phyloP scores from a whole-genome alignment of 2,113 vertebrate genomes.

The Acrocephalus arundinaceus region DNA sequence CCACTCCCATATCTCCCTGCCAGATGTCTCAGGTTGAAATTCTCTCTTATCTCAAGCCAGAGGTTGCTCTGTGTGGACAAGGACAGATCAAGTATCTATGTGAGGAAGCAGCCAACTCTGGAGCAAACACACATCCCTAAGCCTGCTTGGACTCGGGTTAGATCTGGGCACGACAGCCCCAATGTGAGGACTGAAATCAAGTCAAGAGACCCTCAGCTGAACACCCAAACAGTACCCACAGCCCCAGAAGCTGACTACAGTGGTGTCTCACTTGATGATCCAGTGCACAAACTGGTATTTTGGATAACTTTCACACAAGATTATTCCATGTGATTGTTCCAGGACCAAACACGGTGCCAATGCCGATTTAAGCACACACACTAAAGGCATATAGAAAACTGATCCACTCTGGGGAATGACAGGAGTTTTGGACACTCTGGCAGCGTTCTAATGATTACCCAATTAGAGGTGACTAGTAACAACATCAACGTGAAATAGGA shows the following conservation, averaged over 20 bases:
- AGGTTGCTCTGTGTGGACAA: neutral
- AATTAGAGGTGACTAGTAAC: neutral
- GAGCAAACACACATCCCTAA: neutral
- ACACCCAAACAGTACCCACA: neutral
- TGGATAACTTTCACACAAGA: neutral
- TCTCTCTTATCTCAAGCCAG: neutral
- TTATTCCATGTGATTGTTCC: neutral
- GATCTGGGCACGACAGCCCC: neutral
- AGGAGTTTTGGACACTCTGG: neutral
- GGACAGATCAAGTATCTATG: neutral
- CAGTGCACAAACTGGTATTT: neutral
- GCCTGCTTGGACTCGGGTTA: neutral
- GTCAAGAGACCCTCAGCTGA: fast-evolving
- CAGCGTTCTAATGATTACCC: neutral
- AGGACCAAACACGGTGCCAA: neutral
- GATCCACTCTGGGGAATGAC: neutral
- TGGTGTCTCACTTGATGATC: neutral
- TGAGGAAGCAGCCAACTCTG: neutral
- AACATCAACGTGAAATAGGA: neutral
- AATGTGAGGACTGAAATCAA: neutral
- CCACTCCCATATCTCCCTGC: neutral
- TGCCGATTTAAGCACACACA: neutral
- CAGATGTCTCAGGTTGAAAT: neutral
- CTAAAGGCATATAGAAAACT: fast-evolving
- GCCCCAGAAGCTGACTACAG: neutral